Base-by-base conservation (phyloP, 2,888 invertebrate genomes). In the Sesia apiformis region DNA sequence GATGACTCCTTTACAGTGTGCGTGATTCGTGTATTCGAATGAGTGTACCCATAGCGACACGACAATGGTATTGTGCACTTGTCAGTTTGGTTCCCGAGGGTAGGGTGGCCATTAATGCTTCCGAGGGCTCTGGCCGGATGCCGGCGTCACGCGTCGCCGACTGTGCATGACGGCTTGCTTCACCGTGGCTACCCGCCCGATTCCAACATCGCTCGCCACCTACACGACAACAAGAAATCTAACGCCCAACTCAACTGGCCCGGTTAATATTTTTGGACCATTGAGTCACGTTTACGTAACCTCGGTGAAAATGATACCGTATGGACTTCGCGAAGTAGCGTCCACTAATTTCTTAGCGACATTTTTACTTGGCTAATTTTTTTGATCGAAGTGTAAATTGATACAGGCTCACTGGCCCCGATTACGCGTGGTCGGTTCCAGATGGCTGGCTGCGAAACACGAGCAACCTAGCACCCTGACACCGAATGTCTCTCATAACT, bases 161-260 rank as follows among this genome's bases (percentile, higher is more conserved):
- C 72, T 72, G 70, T 68, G 78, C 85, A 76, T 82, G 82, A 81
- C 85, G 81, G 71, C 76, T 83, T 83, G 79, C 83, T 72, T 76
- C 84, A 84, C 76, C 64, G 60, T 61, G 59, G 54, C 61, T 57
- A 65, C 58, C 61, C 66, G 73, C 60, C 69, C 64, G 61, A 65
- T 69, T 67, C 53, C 58, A 67, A 66, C 58, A 56, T 55, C 57
- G 57, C 66, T 61, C 63, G 58, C 60, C 62, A 58, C 64, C 46
- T 40, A 43, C 7, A 39, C 39, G 4, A 49, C 51, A 54, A 40
- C 38, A 8, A 39, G 52, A 41, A 52, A 49, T 55, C 42, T 38
- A 38, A 40, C 55, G 39, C 52, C 58, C 54, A 52, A 51, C 52
- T 40, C 54, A 58, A 59, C 39, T 56, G 51, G 23, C 43, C 49